Evolutionary conservation across 1,140 invertebrate species (phyloP).

Genomic region (Eufriesea mexicana): DNA sequence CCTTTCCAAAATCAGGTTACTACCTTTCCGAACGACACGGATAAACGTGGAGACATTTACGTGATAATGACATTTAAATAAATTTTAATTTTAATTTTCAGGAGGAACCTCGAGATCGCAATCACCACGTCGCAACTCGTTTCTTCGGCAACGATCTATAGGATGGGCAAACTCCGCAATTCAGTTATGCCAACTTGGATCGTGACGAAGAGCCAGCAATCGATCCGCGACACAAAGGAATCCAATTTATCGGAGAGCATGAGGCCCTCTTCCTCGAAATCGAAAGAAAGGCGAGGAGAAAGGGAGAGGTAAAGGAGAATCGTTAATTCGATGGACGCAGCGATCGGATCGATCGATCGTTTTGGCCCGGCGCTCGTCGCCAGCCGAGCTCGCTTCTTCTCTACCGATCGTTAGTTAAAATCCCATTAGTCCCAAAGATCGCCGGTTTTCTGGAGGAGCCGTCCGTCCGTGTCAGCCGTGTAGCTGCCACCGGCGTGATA

Average conservation of each 20-base stretch:
- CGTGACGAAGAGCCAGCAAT: background rate
- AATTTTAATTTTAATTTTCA: too few species aligned
- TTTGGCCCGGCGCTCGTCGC: slow-evolving; percentile 1
- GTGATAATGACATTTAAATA: too few species aligned
- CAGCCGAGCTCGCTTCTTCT: slow-evolving; percentile 30
- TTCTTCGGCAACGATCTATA: background rate
- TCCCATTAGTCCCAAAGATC: slow-evolving; percentile 76
- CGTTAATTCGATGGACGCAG: slow-evolving; percentile 17
- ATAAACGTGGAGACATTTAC: too few species aligned
- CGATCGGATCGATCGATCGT: slow-evolving; percentile 47
- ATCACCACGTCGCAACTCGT: too few species aligned
- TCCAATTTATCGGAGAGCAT: slow-evolving; percentile 34
- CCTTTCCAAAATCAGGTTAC: too few species aligned
- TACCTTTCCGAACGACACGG: too few species aligned
- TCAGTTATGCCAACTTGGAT: background rate
- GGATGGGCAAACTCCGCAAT: background rate
- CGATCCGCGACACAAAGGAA: slow-evolving; percentile 22
- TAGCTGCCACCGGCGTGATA: slow-evolving; percentile 75
- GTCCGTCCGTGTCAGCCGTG: slow-evolving; percentile 70
- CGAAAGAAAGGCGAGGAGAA: background rate
- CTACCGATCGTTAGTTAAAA: slow-evolving; percentile 77
- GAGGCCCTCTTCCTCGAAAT: background rate
- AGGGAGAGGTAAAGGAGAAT: background rate
- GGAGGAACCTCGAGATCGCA: too few species aligned
- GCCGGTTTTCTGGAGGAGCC: slow-evolving; percentile 72